Conservation (phyloP, 2,797 vertebrate species). For the Scolopax rusticola region DNA sequence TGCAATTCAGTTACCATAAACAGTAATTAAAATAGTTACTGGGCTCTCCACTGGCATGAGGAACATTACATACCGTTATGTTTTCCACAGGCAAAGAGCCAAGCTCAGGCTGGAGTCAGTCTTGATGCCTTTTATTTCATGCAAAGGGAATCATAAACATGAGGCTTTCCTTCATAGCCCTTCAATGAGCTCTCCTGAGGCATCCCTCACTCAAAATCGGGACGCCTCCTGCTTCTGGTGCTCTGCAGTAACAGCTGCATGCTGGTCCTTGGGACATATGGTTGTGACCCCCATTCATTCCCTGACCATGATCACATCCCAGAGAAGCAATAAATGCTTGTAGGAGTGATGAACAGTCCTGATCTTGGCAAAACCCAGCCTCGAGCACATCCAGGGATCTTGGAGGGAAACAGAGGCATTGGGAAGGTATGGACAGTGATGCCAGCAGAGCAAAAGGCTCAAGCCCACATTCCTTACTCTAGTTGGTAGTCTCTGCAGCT, state of each 20-base stretch:
- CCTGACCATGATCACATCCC: not conserved
- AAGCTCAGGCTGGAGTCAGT: not conserved
- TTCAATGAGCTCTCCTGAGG: fast-evolving
- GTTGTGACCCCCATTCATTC: fast-evolving
- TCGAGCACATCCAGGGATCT: fast-evolving
- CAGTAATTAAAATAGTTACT: constrained; percentile 32
- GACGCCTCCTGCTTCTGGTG: not conserved
- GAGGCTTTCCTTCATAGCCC: not conserved
- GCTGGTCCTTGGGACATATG: fast-evolving
- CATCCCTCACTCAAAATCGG: fast-evolving
- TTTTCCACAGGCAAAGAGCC: constrained; percentile 38
- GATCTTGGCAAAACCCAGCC: not conserved
- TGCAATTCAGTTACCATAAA: constrained; percentile 21
- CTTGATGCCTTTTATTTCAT: not conserved
- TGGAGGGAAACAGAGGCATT: not conserved
- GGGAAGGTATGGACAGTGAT: too few species aligned
- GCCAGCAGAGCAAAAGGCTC: not conserved
- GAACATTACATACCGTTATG: not conserved
- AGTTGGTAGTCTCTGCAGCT: not conserved
- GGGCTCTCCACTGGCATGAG: constrained; percentile 22
- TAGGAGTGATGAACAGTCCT: not conserved
- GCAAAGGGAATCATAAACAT: not conserved
- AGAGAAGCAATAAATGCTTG: not conserved
- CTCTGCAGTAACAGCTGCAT: not conserved
- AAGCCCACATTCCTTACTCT: not conserved